Evolutionary conservation across 2,113 vertebrate genomes (phyloP), one percentile per base, ranked within the genome.

Genomic region (Xenopus laevis): DNA sequence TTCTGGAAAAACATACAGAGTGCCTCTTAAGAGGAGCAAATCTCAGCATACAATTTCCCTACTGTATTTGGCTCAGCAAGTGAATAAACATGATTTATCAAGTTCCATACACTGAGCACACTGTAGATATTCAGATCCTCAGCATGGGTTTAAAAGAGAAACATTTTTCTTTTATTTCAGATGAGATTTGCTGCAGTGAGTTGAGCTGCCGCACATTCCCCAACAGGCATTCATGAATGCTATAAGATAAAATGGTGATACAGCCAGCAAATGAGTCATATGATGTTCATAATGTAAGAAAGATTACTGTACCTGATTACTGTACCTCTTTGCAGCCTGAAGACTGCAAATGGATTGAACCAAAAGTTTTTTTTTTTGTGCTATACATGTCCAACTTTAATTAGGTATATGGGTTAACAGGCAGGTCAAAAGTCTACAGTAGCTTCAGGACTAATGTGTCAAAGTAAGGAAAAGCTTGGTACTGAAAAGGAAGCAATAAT

Each of bases 361-460:
- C 77, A 82, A 83, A 89, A 86, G 83, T 86, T 89, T 88, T 89
- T 83, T 85, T 27, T 27, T 27, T 27, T 27, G 23, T 27, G 23
- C 81, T 82, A 84, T 82, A 78, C 84, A 86, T 87, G 84, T 90
- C 86, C 87, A 85, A 82, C 88, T 91, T 90, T 92, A 92, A 92
- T 92, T 91, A 92, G 87, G 87, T 87, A 84, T 69, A 68, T 80
- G 78, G 86, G 88, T 90, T 88, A 90, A 86, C 85, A 78, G 40
- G 78, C 68, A 79, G 89, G 87, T 88, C 87, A 89, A 74, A 44
- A 81, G 84, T 89, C 86, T 79, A 76, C 75, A 84, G 88, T 82
- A 83, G 68, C 79, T 83, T 81, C 80, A 79, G 71, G 82, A 84
- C 78, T 82, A 80, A 88, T 85, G 83, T 89, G 84, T 87, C 84